Percentiles rank a stretch among this genome's conserved stretches.
phyloP scores from a whole-genome alignment of 2,113 vertebrate species.

The Lathamus discolor region DNA sequence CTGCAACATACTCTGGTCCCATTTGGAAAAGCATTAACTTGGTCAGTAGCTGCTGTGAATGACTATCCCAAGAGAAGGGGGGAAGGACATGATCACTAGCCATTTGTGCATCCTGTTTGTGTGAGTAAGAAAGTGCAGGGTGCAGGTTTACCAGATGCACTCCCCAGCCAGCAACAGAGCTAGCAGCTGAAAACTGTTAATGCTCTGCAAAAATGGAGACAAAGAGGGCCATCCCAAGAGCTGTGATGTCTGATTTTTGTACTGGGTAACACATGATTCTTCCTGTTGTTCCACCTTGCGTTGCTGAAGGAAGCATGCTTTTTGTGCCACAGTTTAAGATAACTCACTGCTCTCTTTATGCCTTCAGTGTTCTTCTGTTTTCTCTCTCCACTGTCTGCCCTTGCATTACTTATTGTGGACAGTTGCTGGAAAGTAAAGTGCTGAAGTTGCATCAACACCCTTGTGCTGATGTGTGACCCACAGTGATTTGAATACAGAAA shows the following conservation, averaged over 20 bases:
- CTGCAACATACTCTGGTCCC: accelerated
- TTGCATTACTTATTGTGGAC: neutral
- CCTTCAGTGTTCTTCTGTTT: accelerated
- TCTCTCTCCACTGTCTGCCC: neutral
- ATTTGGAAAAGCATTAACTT: neutral
- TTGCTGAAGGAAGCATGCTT: neutral
- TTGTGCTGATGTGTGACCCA: neutral
- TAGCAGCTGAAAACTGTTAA: neutral
- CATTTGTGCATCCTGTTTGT: accelerated
- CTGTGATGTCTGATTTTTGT: neutral
- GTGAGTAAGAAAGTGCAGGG: neutral
- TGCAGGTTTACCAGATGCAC: neutral
- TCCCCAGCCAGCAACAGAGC: accelerated
- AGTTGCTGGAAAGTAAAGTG: neutral
- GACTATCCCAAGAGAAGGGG: neutral
- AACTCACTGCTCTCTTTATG: neutral
- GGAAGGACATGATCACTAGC: accelerated
- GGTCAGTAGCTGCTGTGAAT: neutral
- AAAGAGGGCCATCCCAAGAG: neutral
- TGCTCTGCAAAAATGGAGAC: neutral
- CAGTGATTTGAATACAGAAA: neutral
- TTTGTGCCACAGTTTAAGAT: neutral
- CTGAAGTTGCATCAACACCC: neutral
- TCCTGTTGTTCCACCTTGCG: neutral
- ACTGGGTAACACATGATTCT: accelerated